A percentile compares a stretch with the other conserved stretches of the same genome.
These are phyloP conservation scores for Rambutsinella grinnellia DNA, from an alignment of 2,888 invertebrate genomes.

Conservation along the genomic window DNA sequence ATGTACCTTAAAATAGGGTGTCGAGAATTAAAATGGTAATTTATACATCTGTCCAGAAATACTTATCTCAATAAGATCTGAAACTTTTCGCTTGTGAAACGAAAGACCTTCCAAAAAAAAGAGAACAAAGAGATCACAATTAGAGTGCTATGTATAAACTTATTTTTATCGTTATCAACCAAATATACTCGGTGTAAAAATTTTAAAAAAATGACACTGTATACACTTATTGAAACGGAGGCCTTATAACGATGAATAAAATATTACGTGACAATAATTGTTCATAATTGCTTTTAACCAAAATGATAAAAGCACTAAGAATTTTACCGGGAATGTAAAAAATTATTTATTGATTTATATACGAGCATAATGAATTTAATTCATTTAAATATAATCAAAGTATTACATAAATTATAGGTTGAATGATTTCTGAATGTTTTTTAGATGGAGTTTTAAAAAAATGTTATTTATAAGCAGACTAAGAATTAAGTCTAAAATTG, in stretches of 20 bases:
- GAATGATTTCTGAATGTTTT: background rate
- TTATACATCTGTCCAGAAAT: too few relatives aligned
- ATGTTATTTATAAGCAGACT: background rate
- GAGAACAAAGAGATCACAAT: background rate
- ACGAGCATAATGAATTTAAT: background rate
- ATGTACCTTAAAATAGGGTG: too few relatives aligned
- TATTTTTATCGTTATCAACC: slow-evolving; percentile 25
- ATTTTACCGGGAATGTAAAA: background rate
- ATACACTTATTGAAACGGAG: background rate
- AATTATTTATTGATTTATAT: background rate
- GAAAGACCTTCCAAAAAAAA: background rate
- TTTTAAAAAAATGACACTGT: background rate
- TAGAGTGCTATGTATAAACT: slow-evolving; percentile 12
- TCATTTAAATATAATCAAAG: background rate
- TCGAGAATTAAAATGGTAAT: background rate
- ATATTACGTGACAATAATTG: background rate
- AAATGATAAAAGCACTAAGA: background rate
- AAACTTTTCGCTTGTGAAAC: background rate
- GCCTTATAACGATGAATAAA: background rate
- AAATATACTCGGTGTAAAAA: slow-evolving; percentile 47
- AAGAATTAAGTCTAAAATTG: background rate
- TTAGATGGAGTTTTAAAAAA: background rate
- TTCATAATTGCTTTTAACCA: slow-evolving; percentile 9
- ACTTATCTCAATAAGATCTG: too few relatives aligned
- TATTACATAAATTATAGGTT: background rate